Base-by-base conservation (phyloP, 2,113 vertebrate genomes). In the Onychostoma macrolepis region DNA sequence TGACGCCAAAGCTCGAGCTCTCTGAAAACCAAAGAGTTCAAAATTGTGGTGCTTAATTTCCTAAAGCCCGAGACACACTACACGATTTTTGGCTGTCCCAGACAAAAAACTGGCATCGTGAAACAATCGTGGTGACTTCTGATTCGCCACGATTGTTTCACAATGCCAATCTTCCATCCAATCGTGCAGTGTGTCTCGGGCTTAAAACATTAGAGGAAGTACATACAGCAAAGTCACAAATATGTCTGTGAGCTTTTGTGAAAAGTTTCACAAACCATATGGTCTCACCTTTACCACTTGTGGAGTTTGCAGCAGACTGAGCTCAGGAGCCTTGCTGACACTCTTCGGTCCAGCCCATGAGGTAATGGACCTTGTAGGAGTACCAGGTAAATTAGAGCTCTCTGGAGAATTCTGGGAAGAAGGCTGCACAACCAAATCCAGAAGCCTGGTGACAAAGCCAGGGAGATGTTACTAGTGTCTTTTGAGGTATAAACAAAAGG, bases 261-360 rank as follows among this genome's bases (percentile, higher is more conserved):
- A 2, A 75, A 75, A 15, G 72, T 76, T 75, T 45, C 26, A 45
- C 11, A 76, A 78, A 53, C 43, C 45, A 53, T 19, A 11, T 4
- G 8, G 26, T 21, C 93, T 94, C 88, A 98, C 97, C 96, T 97
- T 99, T 76, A 99, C 97, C 24, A 99, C 94, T 84, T 92, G 96
- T 30, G 98, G 98, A 7, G 98, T 99, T 90, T 97, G 96, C 63
- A 99, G 92, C 71, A 99, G 92, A 89, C 90, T 93, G 78, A 98
- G 91, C 86, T 98, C 97, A n/a, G 96, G 92, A n/a, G 95, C 92
- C 77, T 94, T 94, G 45, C 87, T 81, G 81, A 87, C 56, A 10
- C 88, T 94, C 43, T 93, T 96, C 10, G 86, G 90, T 3, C 92
- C 93, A 78, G 92, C 9, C 85, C 91, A 93, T 9, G 94, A 91